Conservation (phyloP, 2,797 vertebrate species). For the Cossypha polioptera region DNA sequence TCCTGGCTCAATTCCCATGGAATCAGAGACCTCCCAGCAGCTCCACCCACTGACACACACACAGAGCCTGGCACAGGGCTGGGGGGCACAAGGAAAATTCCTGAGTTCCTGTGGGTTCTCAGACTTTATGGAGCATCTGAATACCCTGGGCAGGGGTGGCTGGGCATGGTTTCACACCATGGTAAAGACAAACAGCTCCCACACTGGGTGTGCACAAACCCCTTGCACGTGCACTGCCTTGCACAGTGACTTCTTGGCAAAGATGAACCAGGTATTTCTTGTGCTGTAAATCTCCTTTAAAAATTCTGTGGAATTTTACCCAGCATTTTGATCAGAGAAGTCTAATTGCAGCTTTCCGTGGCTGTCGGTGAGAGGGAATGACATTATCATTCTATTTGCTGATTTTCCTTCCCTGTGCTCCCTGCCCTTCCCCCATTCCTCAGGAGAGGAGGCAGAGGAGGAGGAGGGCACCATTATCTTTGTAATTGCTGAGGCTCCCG, state of each 20-base stretch:
- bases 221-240: neutral
- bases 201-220: neutral
- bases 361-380: constrained; percentile 30
- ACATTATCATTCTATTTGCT: constrained; percentile 58
- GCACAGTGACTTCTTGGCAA: neutral
- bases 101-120: rapidly evolving
- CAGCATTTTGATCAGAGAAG: constrained; percentile 6
- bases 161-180: rapidly evolving
- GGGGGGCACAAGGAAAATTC: neutral
- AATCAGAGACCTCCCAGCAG: neutral
- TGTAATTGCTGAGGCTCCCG: constrained; percentile 70
- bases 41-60: rapidly evolving
- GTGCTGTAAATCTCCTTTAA: neutral
- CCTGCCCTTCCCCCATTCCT: constrained; percentile 29
- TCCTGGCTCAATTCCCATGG: neutral
- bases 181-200: neutral
- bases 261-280: neutral
- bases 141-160: neutral
- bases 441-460: constrained; percentile 41
- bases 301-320: neutral
- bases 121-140: rapidly evolving
- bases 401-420: constrained; percentile 30
- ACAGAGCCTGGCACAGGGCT: neutral
- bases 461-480: constrained; percentile 70
- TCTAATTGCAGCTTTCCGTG: constrained; percentile 44